A percentile compares a stretch with the other conserved stretches of the same genome.
These are phyloP conservation scores for Ennomos quercinarius DNA, from an alignment of 2,888 invertebrate species.

Conservation along the genomic window DNA sequence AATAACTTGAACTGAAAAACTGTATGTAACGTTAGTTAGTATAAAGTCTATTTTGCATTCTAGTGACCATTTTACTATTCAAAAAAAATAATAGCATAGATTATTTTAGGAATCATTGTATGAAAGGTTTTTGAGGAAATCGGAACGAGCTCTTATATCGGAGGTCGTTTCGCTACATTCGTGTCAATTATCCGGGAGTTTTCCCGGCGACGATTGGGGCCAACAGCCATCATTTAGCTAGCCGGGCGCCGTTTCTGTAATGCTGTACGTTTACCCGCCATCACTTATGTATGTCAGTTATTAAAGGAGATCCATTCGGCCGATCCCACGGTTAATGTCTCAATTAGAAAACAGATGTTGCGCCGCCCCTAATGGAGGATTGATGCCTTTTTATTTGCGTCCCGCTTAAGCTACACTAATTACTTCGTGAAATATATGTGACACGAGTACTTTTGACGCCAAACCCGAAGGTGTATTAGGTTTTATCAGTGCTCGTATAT, in stretches of 20 bases:
- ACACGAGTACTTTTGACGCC: constrained; percentile 35
- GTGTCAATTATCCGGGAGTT: constrained; percentile 79
- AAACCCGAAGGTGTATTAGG: constrained; percentile 49
- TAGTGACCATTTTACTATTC: too few relatives aligned
- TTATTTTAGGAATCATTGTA: too few relatives aligned
- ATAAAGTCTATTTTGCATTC: too few relatives aligned
- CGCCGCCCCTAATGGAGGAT: constrained; percentile 57
- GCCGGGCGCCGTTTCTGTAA: constrained; percentile 59
- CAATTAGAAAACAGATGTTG: constrained; percentile 69
- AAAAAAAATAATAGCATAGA: too few relatives aligned
- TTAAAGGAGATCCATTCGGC: constrained; percentile 73
- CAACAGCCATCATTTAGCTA: constrained; percentile 74
- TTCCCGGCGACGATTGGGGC: constrained; percentile 73
- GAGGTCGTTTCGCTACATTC: constrained; percentile 66
- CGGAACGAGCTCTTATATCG: constrained; percentile 47
- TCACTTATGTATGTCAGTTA: constrained; percentile 76
- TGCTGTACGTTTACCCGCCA: constrained; percentile 63
- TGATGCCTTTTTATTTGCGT: constrained; percentile 67
- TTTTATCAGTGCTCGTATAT: constrained; percentile 56
- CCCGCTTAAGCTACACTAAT: constrained; percentile 48
- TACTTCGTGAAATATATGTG: constrained; percentile 44
- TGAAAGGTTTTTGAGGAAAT: too few relatives aligned
- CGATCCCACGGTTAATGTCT: constrained; percentile 76
- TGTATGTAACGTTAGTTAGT: too few relatives aligned
- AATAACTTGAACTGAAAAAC: too few relatives aligned